Conservation (phyloP, 2,113 vertebrate species). For the Boleophthalmus pectinirostris region DNA sequence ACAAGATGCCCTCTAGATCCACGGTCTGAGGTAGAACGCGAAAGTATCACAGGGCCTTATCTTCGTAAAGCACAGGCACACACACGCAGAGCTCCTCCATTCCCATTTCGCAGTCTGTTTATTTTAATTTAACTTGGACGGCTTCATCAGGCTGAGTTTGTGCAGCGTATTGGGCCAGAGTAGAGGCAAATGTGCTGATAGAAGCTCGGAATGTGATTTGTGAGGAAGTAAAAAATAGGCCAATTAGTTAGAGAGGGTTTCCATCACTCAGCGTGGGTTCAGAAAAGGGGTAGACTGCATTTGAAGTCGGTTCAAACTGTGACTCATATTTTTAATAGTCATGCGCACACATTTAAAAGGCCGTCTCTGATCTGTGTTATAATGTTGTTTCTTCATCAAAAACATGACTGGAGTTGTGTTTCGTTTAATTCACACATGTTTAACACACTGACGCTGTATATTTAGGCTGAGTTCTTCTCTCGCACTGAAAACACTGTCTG, state of each 20-base stretch:
- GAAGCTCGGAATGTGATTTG: neutral
- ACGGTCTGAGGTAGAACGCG: neutral
- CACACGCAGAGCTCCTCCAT: neutral
- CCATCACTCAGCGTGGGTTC: neutral
- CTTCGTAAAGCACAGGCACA: neutral
- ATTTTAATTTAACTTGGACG: neutral
- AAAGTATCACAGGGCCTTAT: neutral
- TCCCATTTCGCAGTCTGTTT: neutral
- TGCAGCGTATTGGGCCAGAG: neutral
- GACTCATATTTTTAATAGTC: neutral
- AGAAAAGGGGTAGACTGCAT: neutral
- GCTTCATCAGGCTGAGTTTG: neutral
- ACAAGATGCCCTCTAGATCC: conserved; percentile 4
- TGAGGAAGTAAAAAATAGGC: conserved; percentile 2
- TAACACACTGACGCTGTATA: too few relatives aligned
- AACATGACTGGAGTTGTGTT: too few relatives aligned
- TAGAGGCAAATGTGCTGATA: neutral
- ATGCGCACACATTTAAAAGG: too few relatives aligned
- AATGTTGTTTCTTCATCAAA: too few relatives aligned
- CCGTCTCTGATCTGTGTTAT: too few relatives aligned
- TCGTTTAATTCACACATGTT: too few relatives aligned
- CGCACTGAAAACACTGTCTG: too few relatives aligned
- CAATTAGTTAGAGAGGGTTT: conserved; percentile 7
- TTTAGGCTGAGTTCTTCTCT: too few relatives aligned
- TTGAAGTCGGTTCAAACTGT: neutral